Conservation (phyloP, 2,113 vertebrate genomes). For the Rana temporaria region DNA sequence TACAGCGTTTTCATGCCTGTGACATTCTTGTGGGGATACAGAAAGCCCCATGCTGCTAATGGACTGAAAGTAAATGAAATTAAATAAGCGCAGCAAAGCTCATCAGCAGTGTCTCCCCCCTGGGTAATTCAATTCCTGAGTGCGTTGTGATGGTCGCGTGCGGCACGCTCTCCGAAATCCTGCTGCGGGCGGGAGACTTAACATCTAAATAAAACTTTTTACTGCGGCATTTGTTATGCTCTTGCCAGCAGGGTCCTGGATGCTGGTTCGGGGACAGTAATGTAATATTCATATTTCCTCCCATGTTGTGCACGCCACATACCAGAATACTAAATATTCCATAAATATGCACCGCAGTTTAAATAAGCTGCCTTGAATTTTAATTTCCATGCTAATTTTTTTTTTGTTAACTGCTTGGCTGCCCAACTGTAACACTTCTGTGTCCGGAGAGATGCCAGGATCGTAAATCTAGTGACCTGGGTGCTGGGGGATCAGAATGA, state of each 20-base stretch:
- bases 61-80: conserved; percentile 81
- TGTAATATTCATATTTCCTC: conserved; percentile 73
- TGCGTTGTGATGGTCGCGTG: conserved; percentile 73
- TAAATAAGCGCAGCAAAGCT: conserved; percentile 77
- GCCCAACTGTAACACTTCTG: conserved; percentile 27
- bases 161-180: conserved; percentile 74
- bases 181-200: conserved; percentile 74
- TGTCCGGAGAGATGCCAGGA: conserved; percentile 6
- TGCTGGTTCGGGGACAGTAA: conserved; percentile 75
- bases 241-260: conserved; percentile 74
- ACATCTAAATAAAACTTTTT: conserved; percentile 79
- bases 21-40: conserved; percentile 63
- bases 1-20: conserved; percentile 65
- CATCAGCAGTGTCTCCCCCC: conserved; percentile 73
- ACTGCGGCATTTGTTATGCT: conserved; percentile 77
- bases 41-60: conserved; percentile 78
- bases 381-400: conserved; percentile 43
- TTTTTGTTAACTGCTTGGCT: conserved; percentile 45
- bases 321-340: conserved; percentile 50
- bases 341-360: conserved; percentile 51
- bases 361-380: conserved; percentile 49
- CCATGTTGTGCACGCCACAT: conserved; percentile 47
- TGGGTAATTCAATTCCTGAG: conserved; percentile 78
- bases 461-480: conserved; percentile 34
- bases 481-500: neutral